A percentile compares a stretch with the other conserved stretches of the same genome.
These are phyloP conservation scores for Arenaria interpres DNA, from an alignment of 2,113 vertebrate species.

Conservation along the genomic window DNA sequence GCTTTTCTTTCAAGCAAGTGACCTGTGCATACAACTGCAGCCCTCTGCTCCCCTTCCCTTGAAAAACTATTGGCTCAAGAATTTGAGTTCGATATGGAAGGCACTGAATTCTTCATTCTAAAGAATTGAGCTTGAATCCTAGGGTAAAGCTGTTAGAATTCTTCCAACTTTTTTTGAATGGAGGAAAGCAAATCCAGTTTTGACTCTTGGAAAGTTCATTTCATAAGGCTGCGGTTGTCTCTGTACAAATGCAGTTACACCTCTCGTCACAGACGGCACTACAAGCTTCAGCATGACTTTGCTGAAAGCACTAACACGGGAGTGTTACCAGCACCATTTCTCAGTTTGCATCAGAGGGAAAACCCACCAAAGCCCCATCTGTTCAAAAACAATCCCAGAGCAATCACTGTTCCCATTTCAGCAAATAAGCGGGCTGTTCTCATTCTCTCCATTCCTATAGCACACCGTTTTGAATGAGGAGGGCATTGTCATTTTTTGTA, in stretches of 20 bases:
- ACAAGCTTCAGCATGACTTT: not conserved
- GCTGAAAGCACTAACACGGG: not conserved
- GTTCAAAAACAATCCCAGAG: not conserved
- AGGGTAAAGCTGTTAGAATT: not conserved
- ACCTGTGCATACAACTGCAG: not conserved
- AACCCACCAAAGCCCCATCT: not conserved
- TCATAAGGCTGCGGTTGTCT: fast-evolving
- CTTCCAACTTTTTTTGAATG: not conserved
- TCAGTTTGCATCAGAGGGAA: not conserved
- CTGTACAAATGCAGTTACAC: not conserved
- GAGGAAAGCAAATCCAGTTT: not conserved
- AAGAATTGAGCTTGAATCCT: not conserved
- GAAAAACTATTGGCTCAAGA: not conserved
- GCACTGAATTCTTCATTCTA: not conserved
- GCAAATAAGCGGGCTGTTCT: not conserved
- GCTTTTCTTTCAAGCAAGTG: not conserved
- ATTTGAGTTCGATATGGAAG: not conserved
- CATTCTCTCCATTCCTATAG: not conserved
- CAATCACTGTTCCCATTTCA: not conserved
- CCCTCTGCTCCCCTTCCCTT: not conserved
- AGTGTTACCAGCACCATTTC: not conserved
- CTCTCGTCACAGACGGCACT: not conserved
- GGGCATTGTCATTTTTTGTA: not conserved
- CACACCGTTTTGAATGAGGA: not conserved
- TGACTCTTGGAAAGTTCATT: not conserved